Base-by-base conservation (phyloP, 92 coral and sea anemone genomes). In the Porites divaricata region DNA sequence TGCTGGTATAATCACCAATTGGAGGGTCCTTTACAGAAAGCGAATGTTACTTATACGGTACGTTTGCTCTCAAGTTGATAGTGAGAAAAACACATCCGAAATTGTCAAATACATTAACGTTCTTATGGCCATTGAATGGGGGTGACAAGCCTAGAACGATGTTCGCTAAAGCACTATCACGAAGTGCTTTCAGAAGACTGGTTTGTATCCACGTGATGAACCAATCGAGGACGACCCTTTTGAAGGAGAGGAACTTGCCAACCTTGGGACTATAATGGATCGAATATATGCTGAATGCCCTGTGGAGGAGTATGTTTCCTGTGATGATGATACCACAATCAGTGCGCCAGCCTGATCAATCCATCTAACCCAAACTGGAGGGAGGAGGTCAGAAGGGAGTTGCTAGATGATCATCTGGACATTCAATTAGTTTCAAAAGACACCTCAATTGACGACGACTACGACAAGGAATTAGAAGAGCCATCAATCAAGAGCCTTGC, bases 171-270 rank as follows among this genome's bases (percentile, higher is more conserved):
- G 58, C 83, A 66, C 88, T 50, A 76, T 84, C 83, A 76, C 59
- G 82, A 80, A 87, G 76, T 81, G 81, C 87, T 74, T 81, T 68
- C 83, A 81, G 79, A 87, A 72, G 71, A 81, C 83, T 61, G 90
- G 90, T 8, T 61, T 87, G 75, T 52, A 35, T 68, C 73, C 73
- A 68, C 78, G 58, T 10, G 78, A 68, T 68, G 63, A 50, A 88
- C 74, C 67, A 25, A 67, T 70, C 77, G 80, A 83, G 59, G 86
- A 84, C 81, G 75, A 84, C 80, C 92, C 79, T 77, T 85, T 89
- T 85, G 90, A 89, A 50, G 90, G 87, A 80, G 87, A 89, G 67
- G 89, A 89, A 56, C 84, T 89, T 59, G 68, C 81, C 78, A 77
- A 80, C 82, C 83, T 85, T 80, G 71, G 41, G 70, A 57, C 69